A percentile compares a stretch with the other conserved stretches of the same genome.
These are phyloP conservation scores for Myotis brandtii DNA, from an alignment of 2,113 vertebrate species.

Conservation along the genomic window DNA sequence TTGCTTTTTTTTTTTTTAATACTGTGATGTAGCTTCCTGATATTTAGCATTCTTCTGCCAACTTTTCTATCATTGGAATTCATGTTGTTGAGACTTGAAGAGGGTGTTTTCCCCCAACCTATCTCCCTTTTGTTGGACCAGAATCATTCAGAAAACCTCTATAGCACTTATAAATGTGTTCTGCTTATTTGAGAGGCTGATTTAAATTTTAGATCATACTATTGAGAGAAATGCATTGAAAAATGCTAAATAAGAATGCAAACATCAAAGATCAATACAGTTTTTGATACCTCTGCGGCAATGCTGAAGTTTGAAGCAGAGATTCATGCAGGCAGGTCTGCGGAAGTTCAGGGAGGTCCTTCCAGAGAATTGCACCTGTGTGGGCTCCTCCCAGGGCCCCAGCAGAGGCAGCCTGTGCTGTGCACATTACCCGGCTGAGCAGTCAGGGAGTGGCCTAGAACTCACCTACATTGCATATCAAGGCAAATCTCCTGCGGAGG, in stretches of 20 bases:
- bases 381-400: neutral
- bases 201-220: neutral
- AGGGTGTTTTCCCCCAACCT: neutral
- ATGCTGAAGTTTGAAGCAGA: neutral
- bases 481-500: neutral
- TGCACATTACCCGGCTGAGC: neutral
- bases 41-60: constrained; percentile 20
- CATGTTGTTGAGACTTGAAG: neutral
- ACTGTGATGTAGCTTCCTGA: neutral
- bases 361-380: neutral
- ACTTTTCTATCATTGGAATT: constrained; percentile 40
- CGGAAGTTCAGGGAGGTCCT: neutral
- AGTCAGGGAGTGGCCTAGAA: neutral
- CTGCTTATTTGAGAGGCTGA: neutral
- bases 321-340: neutral
- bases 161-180: neutral
- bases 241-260: neutral
- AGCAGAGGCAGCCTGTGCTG: neutral
- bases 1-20: neutral
- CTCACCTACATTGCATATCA: neutral
- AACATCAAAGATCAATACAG: neutral
- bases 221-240: neutral
- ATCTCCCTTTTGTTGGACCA: neutral
- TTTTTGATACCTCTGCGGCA: neutral
- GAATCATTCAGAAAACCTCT: neutral